Evolutionary conservation across 2,113 vertebrate species (phyloP), one percentile per base, ranked within the genome.

Genomic region (Dicaeum eximium): DNA sequence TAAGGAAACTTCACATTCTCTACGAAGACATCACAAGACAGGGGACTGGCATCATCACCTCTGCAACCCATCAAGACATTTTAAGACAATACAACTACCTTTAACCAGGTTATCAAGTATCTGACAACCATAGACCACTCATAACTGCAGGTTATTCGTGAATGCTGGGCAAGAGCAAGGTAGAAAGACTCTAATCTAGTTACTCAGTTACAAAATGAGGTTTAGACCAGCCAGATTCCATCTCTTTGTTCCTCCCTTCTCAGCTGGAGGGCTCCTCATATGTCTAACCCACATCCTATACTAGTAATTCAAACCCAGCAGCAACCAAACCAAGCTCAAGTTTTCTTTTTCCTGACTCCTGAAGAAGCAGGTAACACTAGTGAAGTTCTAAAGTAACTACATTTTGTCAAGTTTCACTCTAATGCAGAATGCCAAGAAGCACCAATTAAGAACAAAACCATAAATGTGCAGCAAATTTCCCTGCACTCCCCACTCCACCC

Each of bases 131-230:
- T n/a, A 64, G n/a, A 72, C 42, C 45, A 82, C 33, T 15, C 12
- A 0, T 27, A 69, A 54, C 17, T 20, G 7, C 25, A 62, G 2
- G 0, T 42, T 53, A 40, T 2, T 6, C 13, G 7, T 13, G 57
- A 86, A 61, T 4, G 33, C 23, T 25, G 31, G 2, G 2, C 30
- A 35, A 71, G 16, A 60, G 31, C 33, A 48, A 80, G 8, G 23
- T 11, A 53, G 58, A 73, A 84, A n/a, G 7, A 61, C 45, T 71
- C 35, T 67, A 7, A 60, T 28, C 24, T 30, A 80, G 77, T 42
- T 65, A 80, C 3, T 30, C 14, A 44, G n/a, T 47, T 84, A 81
- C 33, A 42, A 64, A 81, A 54, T 0, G 1, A 88, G 40, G 45
- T 9, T 23, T 11, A 80, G 38, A 65, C 14, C 47, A 50, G 66